Evolutionary conservation across 2,888 invertebrate genomes (phyloP).

Genomic region (Sphinx pinastri): DNA sequence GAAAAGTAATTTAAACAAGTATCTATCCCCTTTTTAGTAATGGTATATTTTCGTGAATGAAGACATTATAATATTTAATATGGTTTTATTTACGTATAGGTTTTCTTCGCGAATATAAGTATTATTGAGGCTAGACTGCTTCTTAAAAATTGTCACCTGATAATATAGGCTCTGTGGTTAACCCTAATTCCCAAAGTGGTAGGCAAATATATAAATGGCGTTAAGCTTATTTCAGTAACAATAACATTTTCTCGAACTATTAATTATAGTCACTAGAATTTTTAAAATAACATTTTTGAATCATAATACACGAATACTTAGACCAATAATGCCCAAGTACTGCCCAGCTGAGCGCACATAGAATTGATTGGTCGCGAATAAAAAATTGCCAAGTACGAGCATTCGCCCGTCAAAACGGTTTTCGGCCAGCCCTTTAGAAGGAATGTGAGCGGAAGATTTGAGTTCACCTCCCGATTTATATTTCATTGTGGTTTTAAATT

Average conservation of each 20-base stretch:
- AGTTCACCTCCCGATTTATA: conserved; percentile 1
- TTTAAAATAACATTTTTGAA: neutral
- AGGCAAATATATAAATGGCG: too few relatives aligned
- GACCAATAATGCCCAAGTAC: neutral
- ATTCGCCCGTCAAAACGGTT: conserved; percentile 22
- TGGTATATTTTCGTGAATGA: too few relatives aligned
- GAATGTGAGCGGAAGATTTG: conserved; percentile 16
- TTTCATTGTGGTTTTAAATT: conserved; percentile 9
- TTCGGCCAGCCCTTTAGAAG: conserved; percentile 9
- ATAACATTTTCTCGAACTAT: neutral
- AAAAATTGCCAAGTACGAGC: conserved; percentile 8
- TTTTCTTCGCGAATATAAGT: too few relatives aligned
- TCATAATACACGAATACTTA: neutral
- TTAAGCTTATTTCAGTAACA: neutral
- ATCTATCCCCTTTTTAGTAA: too few relatives aligned
- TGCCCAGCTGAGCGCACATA: neutral
- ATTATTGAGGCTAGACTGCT: too few relatives aligned
- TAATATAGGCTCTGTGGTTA: too few relatives aligned
- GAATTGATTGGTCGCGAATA: conserved; percentile 18
- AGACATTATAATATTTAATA: too few relatives aligned
- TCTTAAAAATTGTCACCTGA: too few relatives aligned
- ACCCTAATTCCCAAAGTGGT: too few relatives aligned
- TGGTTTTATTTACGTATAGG: too few relatives aligned
- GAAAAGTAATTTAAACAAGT: too few relatives aligned
- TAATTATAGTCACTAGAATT: neutral